phyloP scores from a whole-genome alignment of 2,797 vertebrate genomes.

The Distichodus sexfasciatus region DNA sequence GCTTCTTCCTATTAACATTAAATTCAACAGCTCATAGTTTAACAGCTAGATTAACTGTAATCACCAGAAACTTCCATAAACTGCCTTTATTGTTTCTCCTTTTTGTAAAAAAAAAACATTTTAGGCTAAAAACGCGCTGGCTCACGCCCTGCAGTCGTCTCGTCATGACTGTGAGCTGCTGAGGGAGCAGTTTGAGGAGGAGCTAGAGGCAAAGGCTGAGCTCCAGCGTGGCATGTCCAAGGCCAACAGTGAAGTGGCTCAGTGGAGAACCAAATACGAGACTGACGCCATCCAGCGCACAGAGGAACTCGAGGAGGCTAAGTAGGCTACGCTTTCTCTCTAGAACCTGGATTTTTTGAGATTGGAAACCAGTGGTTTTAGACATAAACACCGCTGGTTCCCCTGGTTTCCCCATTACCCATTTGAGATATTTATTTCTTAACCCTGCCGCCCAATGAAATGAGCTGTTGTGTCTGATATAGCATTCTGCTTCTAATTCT shows the following conservation, averaged over 20 bases:
- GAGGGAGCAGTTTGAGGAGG: constrained; percentile 81
- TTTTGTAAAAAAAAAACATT: background rate
- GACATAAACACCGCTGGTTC: no score
- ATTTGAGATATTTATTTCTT: no score
- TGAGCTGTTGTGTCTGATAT: no score
- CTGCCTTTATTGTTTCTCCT: background rate
- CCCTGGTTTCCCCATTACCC: no score
- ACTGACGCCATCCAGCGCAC: constrained; percentile 81
- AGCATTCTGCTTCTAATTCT: no score
- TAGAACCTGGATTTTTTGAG: background rate
- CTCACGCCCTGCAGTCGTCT: constrained; percentile 76
- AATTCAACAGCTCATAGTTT: no score
- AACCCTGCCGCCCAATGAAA: no score
- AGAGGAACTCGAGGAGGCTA: constrained; percentile 80
- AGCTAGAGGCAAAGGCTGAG: constrained; percentile 80
- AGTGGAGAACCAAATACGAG: constrained; percentile 82
- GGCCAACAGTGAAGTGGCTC: constrained; percentile 82
- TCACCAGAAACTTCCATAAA: no score
- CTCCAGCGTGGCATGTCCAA: constrained; percentile 79
- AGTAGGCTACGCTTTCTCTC: constrained; percentile 51
- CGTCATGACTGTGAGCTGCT: constrained; percentile 81
- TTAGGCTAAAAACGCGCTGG: constrained; percentile 79
- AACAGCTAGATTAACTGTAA: no score
- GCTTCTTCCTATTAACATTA: no score
- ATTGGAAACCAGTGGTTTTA: no score